Evolutionary conservation across 1,140 invertebrate genomes (phyloP).

Genomic region (Drosophila nigrodunni): DNA sequence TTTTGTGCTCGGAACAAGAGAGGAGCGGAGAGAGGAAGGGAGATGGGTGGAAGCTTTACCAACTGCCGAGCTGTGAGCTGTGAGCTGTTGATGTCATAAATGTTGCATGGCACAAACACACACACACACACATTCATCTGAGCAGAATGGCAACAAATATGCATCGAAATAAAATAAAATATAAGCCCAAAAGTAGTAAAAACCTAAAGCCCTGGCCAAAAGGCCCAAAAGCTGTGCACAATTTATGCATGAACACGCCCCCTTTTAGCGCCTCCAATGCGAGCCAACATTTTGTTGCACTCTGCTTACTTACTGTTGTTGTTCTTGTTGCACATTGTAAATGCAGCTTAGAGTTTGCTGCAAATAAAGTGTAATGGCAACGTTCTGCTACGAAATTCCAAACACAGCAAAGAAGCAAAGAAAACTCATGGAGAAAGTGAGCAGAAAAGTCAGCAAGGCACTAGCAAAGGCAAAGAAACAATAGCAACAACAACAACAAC

Average conservation of each 20-base stretch:
- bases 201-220: conserved; percentile 62
- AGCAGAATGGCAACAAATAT: conserved; percentile 45
- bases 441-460: conserved; percentile 44
- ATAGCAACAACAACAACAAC: conserved; percentile 3
- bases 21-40: not conserved
- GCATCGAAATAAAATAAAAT: conserved; percentile 77
- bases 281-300: conserved; percentile 63
- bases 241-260: conserved; percentile 72
- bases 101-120: conserved; percentile 60
- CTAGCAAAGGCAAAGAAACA: conserved; percentile 10
- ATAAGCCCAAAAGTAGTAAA: conserved; percentile 71
- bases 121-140: conserved; percentile 2
- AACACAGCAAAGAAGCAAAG: conserved; percentile 37
- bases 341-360: conserved; percentile 81
- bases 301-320: conserved; percentile 4
- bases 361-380: conserved; percentile 82
- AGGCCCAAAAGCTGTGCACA: conserved; percentile 75
- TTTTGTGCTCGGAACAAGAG: conserved; percentile 23
- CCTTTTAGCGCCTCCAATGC: conserved; percentile 28
- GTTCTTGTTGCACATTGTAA: conserved; percentile 64
- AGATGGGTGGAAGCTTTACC: conserved; percentile 11
- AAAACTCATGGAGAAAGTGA: not conserved
- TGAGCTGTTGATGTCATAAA: conserved; percentile 64
- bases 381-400: conserved; percentile 69
- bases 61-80: conserved; percentile 21